Evolutionary conservation across 64 coral and sea anemone genomes (phyloP).

Genomic region (Orbicella faveolata): DNA sequence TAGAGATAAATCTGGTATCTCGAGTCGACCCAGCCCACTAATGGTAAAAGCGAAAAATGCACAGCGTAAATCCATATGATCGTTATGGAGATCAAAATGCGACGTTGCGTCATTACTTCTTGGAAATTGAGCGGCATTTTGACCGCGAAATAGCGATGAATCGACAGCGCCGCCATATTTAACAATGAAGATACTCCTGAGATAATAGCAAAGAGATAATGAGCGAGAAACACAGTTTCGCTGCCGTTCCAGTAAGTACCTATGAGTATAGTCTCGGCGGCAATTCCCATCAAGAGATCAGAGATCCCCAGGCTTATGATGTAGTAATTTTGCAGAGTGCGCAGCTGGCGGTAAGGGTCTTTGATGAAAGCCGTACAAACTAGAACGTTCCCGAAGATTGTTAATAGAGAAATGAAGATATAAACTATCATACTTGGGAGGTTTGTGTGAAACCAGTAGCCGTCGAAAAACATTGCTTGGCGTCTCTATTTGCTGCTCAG

Average conservation of each 20-base stretch:
- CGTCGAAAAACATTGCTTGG: slow-evolving; percentile 64
- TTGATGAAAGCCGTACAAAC: slow-evolving; percentile 60
- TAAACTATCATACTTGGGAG: slow-evolving; percentile 56
- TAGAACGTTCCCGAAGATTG: slow-evolving; percentile 55
- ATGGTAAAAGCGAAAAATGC: slow-evolving; percentile 46
- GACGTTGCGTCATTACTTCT: slow-evolving; percentile 49
- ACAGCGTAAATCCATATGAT: slow-evolving; percentile 65
- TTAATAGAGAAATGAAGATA: slow-evolving; percentile 51
- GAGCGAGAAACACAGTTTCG: slow-evolving; percentile 44
- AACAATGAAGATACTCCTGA: slow-evolving; percentile 59
- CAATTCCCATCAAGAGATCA: slow-evolving; percentile 72
- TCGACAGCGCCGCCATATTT: slow-evolving; percentile 72
- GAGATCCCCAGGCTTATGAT: slow-evolving; percentile 80
- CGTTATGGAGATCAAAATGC: slow-evolving; percentile 54
- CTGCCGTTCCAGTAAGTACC: slow-evolving; percentile 56
- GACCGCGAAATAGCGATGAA: slow-evolving; percentile 70
- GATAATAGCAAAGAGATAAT: slow-evolving; percentile 63
- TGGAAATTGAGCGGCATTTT: slow-evolving; percentile 69
- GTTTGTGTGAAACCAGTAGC: slow-evolving; percentile 76
- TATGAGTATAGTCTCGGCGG: slow-evolving; percentile 59
- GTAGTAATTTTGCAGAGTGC: slow-evolving; percentile 75
- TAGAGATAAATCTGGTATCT: slow-evolving; percentile 76
- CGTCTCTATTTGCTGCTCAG: too few relatives aligned
- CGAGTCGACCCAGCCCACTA: slow-evolving; percentile 44
- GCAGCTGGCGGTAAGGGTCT: slow-evolving; percentile 66